Evolutionary conservation across 2,113 vertebrate species (phyloP), one percentile per base, ranked within the genome.

Genomic region (Cyphomyrus discorhynchus): DNA sequence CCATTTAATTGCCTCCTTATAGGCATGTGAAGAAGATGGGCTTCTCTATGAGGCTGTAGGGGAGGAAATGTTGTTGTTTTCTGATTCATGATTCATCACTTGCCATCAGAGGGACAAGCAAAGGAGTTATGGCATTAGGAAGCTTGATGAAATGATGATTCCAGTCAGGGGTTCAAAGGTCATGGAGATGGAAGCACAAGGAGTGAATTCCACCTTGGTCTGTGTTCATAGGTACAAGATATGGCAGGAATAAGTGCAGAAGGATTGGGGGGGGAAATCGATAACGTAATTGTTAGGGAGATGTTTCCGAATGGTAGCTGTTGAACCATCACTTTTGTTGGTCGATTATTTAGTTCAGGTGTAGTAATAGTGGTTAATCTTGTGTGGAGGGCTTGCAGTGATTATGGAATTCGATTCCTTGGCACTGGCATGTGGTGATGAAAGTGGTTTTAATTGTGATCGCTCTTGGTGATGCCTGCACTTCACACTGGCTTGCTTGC

Each of bases 281-380:
- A 42, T 45, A 21, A n/a, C 42, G 42, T 84, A 46, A 84, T 84
- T 84, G 82, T 45, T 24, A 47, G 21, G 82, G 82, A 84, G 24
- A 10, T 84, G 45, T 84, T 46, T 24, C 21, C 8, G 82, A 84
- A 84, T 84, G 39, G 42, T 24, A n/a, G 82, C 42, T 47, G 39
- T 84, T 84, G 82, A 84, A 46, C 42, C 42, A 47, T 84, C 15
- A 45, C 21, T 84, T 84, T 46, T n/a, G 15, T 84, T 84, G 39
- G 39, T 47, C 42, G 15, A 83, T 46, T 83, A 47, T 83, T 83
- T 47, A 47, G 45, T 84, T 84, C 15, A 45, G 21, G 45, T 47
- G 82, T 47, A 84, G 82, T 84, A 84, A 84, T 47, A 47, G 21
- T 84, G 35, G 74, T 84, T 84, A 84, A 47, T 84, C 82, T 84